Evolutionary conservation across 2,888 invertebrate genomes (phyloP), one percentile per base, ranked within the genome.

Genomic region (Chaitophorus viminalis): DNA sequence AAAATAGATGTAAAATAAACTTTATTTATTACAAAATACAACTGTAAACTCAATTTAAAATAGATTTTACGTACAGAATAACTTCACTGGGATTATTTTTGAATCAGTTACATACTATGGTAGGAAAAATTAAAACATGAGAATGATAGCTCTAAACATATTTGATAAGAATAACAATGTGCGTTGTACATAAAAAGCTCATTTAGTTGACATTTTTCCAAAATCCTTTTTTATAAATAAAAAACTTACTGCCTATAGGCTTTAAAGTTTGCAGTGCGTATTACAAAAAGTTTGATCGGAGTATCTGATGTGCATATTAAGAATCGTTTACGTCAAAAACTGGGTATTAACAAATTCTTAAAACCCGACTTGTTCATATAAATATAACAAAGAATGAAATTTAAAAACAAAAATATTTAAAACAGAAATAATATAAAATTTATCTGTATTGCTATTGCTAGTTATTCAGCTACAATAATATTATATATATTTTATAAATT

Each of bases 161-260:
- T 68, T 81, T 60, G 17, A 79, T 36, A n/a, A 5, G 6, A 18
- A 36, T 31, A 31, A 25, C 60, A 60, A 36, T 36, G 14, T 70
- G 46, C 8, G 1, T 9, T 17, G 31, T n/a, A 70, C 33, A n/a
- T 79, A 46, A 65, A 79, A 79, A 79, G 39, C 36, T 79, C 9
- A 36, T 21, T n/a, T 18, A 9, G 9, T 79, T 65, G 29, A 65
- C 65, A 36, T 79, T 79, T 79, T 29, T 36, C 11, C 9, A 1
- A 3, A 65, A 65, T 29, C 65, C 17, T 79, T 65, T n/a, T 39
- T 65, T 31, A 18, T 17, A 36, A n/a, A 81, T 46, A 25, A 25
- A 36, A 82, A 54, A 82, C n/a, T 33, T 60, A 60, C 54, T 82
- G 21, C 54, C n/a, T 36, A 29, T 29, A 82, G 74, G n/a, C 5